Base-by-base conservation (phyloP, 2,113 vertebrate species). In the Pseudolaguvia tuberculata region DNA sequence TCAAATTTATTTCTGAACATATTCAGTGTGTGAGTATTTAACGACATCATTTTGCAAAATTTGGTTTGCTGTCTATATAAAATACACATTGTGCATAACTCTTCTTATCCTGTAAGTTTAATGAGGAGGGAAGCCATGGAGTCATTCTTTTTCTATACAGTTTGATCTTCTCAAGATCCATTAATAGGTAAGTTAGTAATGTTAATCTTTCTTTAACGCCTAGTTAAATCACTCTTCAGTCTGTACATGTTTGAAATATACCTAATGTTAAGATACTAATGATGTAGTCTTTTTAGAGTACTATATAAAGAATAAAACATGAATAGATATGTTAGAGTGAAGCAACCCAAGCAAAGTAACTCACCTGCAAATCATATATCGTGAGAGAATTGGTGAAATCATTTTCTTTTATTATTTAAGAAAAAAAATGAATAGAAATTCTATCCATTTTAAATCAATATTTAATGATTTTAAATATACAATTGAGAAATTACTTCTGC, bases 61-160 rank as follows among this genome's bases (percentile, higher is more conserved):
- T 53, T 11, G 50, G 50, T 58, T 56, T 21, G 35, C 15, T 63
- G 9, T 75, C 3, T 48, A 15, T 21, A 82, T 20, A 61, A 21
- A 39, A 58, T 31, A 25, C 13, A 58, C 20, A 42, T 12, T 50
- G 14, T 51, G 15, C 48, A 70, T 10, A 11, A 73, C 1, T 20
- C 52, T 29, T 72, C 51, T 23, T 78, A 80, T 84, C 23, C 13
- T 48, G 73, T 11, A 68, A 96, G 95, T 94, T 96, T 80, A 88
- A 65, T 82, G 87, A 81, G 0, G 91, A 95, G 82, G 89, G 88
- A 25, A 88, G 91, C 67, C 91, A 89, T 0, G 94, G 94, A 15
- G 85, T 95, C 76, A 93, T 96, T 81, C 87, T 97, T 0, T 94
- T 95, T 83, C 88, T 96, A 1, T 96, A 92, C 79, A 96, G 94